A percentile compares a stretch with the other conserved stretches of the same genome.
Evolutionary conservation across 2,888 invertebrate species (phyloP).

Genomic region (Adineta ricciae): DNA sequence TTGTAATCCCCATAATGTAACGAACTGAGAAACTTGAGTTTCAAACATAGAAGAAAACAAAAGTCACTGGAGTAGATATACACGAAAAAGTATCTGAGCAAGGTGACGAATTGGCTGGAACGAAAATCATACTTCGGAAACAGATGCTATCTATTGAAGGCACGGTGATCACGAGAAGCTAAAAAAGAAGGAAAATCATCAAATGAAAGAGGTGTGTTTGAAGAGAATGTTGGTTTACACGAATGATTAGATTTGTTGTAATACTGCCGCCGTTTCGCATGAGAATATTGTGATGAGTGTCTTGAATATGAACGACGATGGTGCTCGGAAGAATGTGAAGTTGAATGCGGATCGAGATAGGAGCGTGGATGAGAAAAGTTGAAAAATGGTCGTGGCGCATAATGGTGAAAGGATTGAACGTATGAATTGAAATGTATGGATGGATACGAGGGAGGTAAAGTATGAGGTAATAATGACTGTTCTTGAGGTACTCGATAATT

Average conservation of each 20-base stretch:
- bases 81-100: not conserved
- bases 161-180: slow-evolving; percentile 7
- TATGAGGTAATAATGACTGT: not conserved
- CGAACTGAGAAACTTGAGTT: not conserved
- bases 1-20: not conserved
- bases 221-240: not conserved
- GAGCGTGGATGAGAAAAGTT: not conserved
- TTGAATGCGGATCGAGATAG: not conserved
- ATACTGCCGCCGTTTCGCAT: not conserved
- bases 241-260: not conserved
- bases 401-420: not conserved
- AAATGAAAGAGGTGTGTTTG: no score
- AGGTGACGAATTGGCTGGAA: not conserved
- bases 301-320: not conserved
- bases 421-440: not conserved
- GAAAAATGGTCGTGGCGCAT: not conserved
- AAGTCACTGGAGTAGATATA: not conserved
- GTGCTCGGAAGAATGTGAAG: not conserved
- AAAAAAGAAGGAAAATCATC: not conserved
- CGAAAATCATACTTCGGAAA: not conserved
- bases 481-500: not conserved
- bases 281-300: not conserved
- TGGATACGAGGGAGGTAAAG: not conserved
- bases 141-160: not conserved
- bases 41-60: not conserved